Percentiles rank a stretch among this genome's conserved stretches.
Evolutionary conservation across 2,888 invertebrate genomes (phyloP).

Genomic region (Caenorhabditis sp.): DNA sequence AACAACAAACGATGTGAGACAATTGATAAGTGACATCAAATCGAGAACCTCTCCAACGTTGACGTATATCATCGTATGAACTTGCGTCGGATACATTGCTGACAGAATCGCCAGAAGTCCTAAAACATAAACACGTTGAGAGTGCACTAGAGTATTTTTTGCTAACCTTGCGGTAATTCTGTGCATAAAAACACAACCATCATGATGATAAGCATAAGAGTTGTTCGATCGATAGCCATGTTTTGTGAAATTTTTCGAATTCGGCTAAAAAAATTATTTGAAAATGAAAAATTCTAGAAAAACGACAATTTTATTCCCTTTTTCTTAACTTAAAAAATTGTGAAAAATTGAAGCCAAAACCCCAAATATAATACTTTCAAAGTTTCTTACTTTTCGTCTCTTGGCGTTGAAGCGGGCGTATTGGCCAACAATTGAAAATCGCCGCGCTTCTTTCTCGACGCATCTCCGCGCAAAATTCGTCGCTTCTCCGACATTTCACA

Average conservation of each 20-base stretch:
- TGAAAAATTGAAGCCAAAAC: too few species aligned
- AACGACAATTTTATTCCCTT: too few species aligned
- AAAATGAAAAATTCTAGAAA: too few species aligned
- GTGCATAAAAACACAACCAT: conserved; percentile 58
- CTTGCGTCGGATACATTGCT: conserved; percentile 61
- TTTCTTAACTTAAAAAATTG: too few species aligned
- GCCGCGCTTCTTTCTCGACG: background rate
- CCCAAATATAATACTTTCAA: too few species aligned
- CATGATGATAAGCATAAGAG: conserved; percentile 61
- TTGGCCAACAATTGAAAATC: conserved; percentile 26
- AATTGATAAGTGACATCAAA: conserved; percentile 58
- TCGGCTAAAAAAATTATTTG: conserved; percentile 23
- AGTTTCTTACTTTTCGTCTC: conserved; percentile 11
- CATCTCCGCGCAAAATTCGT: conserved; percentile 44
- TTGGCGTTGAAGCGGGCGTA: conserved; percentile 17
- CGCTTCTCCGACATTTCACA: conserved; percentile 57
- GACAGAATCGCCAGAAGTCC: conserved; percentile 54
- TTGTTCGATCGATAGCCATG: conserved; percentile 53
- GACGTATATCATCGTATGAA: conserved; percentile 58
- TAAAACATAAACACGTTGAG: too few species aligned
- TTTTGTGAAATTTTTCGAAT: conserved; percentile 31
- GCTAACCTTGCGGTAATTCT: conserved; percentile 59
- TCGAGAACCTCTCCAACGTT: conserved; percentile 62
- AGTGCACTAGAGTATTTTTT: too few species aligned
- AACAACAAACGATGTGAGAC: conserved; percentile 56